phyloP scores from a whole-genome alignment of 2,797 vertebrate genomes.

The Danio albolineatus region DNA sequence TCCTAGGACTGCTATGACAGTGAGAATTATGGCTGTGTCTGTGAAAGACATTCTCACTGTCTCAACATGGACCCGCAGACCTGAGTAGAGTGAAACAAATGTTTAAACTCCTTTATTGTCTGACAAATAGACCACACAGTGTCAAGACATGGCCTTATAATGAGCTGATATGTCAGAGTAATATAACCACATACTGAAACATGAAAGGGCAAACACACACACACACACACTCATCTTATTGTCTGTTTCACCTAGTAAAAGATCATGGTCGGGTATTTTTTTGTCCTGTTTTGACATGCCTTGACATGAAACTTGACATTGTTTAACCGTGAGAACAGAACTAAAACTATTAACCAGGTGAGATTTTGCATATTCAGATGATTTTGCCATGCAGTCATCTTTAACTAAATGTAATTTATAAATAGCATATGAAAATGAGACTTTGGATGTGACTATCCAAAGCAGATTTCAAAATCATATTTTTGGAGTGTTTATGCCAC shows the following conservation, averaged over 20 bases:
- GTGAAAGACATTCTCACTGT: constrained; percentile 72
- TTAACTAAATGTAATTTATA: neutral
- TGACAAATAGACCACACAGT: neutral
- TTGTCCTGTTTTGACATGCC: constrained; percentile 71
- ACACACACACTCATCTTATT: constrained; percentile 47
- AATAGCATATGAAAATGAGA: neutral
- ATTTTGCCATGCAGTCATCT: constrained; percentile 23
- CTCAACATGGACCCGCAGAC: constrained; percentile 65
- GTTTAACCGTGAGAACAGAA: constrained; percentile 62
- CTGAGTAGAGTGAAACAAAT: constrained; percentile 57
- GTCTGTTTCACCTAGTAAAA: constrained; percentile 49
- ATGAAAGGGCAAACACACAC: constrained; percentile 45
- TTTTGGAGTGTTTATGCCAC: neutral
- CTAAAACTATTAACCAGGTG: constrained; percentile 59
- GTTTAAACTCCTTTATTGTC: neutral
- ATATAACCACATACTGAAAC: neutral
- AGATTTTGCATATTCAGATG: constrained; percentile 37
- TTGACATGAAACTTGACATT: constrained; percentile 63
- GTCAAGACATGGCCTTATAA: neutral
- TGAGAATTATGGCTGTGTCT: constrained; percentile 61
- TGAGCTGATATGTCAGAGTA: neutral
- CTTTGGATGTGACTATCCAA: neutral
- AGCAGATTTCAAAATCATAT: neutral
- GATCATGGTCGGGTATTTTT: constrained; percentile 59
- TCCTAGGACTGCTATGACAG: constrained; percentile 67